Conservation (phyloP, 2,797 vertebrate species). For the Melanotaenia nigrans region DNA sequence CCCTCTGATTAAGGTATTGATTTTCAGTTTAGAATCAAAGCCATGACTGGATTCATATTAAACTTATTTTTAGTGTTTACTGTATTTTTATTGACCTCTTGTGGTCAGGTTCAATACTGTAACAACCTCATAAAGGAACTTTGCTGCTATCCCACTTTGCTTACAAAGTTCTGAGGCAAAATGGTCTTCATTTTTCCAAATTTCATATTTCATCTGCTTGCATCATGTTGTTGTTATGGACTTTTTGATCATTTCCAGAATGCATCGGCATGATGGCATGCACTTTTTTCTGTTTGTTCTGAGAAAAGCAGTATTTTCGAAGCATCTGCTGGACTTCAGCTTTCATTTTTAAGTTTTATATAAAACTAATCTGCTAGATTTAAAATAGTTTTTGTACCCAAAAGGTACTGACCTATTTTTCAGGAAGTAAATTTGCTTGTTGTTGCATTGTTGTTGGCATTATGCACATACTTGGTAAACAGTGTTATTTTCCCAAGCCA, state of each 20-base stretch:
- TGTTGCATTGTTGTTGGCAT: not conserved
- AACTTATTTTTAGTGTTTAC: not conserved
- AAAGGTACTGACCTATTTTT: not conserved
- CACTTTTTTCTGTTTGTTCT: not conserved
- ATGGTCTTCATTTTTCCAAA: not conserved
- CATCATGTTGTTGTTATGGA: slow-evolving; percentile 11
- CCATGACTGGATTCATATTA: not conserved
- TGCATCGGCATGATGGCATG: not conserved
- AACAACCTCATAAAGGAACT: not conserved
- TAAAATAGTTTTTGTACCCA: not conserved
- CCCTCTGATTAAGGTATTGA: not conserved
- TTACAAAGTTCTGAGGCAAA: not conserved
- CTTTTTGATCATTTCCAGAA: slow-evolving; percentile 2
- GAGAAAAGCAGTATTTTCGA: not conserved
- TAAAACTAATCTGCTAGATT: not conserved
- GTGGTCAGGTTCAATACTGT: not conserved
- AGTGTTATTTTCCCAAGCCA: not conserved
- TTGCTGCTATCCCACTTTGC: not conserved
- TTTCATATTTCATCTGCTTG: slow-evolving; percentile 19
- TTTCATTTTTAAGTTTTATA: not conserved
- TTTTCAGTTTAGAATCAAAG: slow-evolving; percentile 2
- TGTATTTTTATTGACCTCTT: not conserved
- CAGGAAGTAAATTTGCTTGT: not conserved
- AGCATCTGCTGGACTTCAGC: not conserved
- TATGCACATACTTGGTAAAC: not conserved